Percentiles rank a stretch among this genome's conserved stretches.
Evolutionary conservation across 2,797 vertebrate species (phyloP).

Genomic region (Platyrinchus mystaceus): DNA sequence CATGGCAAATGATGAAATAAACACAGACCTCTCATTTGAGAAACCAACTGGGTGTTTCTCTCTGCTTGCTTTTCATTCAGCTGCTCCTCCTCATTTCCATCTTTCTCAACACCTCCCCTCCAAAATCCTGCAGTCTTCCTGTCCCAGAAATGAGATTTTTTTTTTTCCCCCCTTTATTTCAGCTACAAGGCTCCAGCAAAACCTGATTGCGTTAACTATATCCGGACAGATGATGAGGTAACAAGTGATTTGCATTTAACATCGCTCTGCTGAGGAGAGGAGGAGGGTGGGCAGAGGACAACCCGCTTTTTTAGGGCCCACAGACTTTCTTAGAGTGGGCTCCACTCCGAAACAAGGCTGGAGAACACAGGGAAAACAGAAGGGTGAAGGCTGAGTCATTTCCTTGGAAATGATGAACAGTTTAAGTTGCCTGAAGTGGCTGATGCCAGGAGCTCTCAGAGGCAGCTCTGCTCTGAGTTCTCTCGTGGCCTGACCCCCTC

Average conservation of each 20-base stretch:
- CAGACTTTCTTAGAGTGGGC: conserved; percentile 4
- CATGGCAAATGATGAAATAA: background rate
- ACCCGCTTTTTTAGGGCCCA: background rate
- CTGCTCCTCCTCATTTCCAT: background rate
- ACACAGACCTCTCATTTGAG: background rate
- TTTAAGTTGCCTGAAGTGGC: conserved; percentile 36
- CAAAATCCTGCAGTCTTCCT: background rate
- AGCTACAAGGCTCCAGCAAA: conserved; percentile 91
- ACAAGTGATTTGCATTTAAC: conserved; percentile 30
- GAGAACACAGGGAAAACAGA: conserved; percentile 43
- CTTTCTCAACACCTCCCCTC: background rate
- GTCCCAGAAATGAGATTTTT: conserved; percentile 27
- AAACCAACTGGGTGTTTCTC: background rate
- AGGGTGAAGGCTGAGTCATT: conserved; percentile 62
- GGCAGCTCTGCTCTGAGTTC: conserved; percentile 6
- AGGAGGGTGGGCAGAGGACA: conserved; percentile 25
- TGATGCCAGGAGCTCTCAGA: conserved; percentile 25
- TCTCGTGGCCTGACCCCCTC: conserved; percentile 30
- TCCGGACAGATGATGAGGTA: conserved; percentile 94
- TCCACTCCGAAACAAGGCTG: background rate
- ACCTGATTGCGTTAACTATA: conserved; percentile 85
- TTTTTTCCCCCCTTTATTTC: conserved; percentile 32
- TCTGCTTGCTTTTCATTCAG: background rate
- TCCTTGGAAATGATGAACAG: conserved; percentile 19
- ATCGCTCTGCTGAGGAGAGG: background rate